These are phyloP conservation scores for Oscheius sp. DNA, from an alignment of 2,888 invertebrate species.

Conservation along the genomic window DNA sequence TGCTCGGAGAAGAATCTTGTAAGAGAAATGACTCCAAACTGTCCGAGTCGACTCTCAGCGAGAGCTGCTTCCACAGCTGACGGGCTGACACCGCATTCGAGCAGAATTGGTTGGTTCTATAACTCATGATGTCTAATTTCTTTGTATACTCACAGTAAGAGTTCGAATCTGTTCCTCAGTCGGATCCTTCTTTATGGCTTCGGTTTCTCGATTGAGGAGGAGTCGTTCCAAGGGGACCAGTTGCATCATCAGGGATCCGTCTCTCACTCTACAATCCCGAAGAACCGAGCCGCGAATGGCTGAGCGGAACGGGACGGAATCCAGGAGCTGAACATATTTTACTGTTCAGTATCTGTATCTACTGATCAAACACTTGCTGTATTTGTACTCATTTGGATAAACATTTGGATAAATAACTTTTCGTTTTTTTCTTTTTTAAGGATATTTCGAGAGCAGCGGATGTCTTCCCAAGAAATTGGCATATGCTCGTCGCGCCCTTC, in stretches of 20 bases:
- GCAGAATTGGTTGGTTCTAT: not conserved
- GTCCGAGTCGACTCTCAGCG: conserved; percentile 10
- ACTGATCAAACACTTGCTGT: too few relatives aligned
- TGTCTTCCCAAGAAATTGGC: too few relatives aligned
- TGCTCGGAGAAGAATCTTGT: not conserved
- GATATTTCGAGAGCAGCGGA: not conserved
- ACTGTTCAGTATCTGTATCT: too few relatives aligned
- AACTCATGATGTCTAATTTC: not conserved
- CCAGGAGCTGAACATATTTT: conserved; percentile 46
- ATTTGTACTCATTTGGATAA: not conserved
- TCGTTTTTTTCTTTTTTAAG: too few relatives aligned
- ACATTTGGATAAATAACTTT: too few relatives aligned
- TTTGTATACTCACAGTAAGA: too few relatives aligned
- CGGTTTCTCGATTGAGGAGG: conserved; percentile 37
- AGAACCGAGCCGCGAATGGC: conserved; percentile 57
- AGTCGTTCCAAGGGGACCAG: conserved; percentile 53
- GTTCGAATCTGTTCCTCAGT: conserved; percentile 44
- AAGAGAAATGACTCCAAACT: conserved; percentile 9
- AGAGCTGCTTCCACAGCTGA: not conserved
- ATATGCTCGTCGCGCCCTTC: not conserved
- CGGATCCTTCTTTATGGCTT: conserved; percentile 34
- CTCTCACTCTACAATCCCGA: conserved; percentile 45
- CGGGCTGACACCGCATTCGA: conserved; percentile 1
- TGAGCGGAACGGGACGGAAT: conserved; percentile 59
- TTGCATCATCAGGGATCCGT: conserved; percentile 53